Evolutionary conservation across 2,797 vertebrate species (phyloP).

Genomic region (Diceros bicornis): DNA sequence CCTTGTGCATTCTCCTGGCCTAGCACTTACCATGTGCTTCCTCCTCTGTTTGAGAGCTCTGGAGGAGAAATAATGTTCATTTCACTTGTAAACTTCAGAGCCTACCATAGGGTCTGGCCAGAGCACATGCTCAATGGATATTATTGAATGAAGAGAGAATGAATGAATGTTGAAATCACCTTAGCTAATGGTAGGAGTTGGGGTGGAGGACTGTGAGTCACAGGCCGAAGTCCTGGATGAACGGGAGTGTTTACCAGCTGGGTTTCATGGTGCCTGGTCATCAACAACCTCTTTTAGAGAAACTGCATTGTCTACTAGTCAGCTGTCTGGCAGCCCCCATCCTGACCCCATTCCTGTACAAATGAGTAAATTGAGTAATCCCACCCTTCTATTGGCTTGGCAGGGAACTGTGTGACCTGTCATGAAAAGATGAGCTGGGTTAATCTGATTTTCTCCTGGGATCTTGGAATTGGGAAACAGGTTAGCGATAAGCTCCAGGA

Average conservation of each 20-base stretch:
- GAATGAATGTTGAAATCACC: background rate
- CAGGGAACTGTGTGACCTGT: background rate
- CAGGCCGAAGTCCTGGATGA: slow-evolving; percentile 39
- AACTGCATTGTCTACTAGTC: background rate
- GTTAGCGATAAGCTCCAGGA: background rate
- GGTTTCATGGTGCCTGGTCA: background rate
- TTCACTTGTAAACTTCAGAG: slow-evolving; percentile 11
- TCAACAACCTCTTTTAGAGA: background rate
- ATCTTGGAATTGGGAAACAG: slow-evolving; percentile 39
- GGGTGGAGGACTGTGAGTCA: slow-evolving; percentile 49
- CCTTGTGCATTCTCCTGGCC: background rate
- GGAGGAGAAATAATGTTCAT: background rate
- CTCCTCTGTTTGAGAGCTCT: background rate
- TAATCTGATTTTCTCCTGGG: slow-evolving; percentile 49
- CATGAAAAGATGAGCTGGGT: slow-evolving; percentile 2
- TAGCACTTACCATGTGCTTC: background rate
- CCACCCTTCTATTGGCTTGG: background rate
- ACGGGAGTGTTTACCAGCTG: background rate
- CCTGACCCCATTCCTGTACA: background rate
- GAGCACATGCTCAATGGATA: background rate
- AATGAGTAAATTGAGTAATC: slow-evolving; percentile 13
- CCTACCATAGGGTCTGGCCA: background rate
- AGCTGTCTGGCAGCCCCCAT: background rate
- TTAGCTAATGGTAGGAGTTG: background rate
- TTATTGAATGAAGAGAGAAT: background rate